Evolutionary conservation across 2,888 invertebrate genomes (phyloP).

Genomic region (Caenorhabditis wallacei): DNA sequence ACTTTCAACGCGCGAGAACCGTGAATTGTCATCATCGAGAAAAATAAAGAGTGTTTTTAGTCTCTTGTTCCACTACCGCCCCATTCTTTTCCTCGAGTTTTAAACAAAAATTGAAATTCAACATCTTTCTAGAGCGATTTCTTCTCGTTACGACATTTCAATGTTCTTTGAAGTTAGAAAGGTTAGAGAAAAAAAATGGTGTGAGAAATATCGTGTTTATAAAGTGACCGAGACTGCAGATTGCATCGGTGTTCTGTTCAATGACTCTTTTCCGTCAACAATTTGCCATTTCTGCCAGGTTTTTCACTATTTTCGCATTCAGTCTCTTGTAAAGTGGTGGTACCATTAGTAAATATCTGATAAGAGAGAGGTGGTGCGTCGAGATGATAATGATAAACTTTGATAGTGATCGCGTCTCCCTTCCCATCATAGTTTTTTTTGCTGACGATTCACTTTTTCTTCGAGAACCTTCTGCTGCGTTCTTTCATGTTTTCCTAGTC

Average conservation of each 20-base stretch:
- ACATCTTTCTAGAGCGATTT: no score
- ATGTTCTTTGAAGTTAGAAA: not conserved
- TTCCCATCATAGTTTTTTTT: slow-evolving; percentile 11
- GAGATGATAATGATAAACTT: slow-evolving; percentile 37
- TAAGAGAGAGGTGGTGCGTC: slow-evolving; percentile 41
- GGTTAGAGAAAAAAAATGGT: not conserved
- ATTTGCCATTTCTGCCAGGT: slow-evolving; percentile 18
- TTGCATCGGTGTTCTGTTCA: slow-evolving; percentile 24
- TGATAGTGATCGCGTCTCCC: slow-evolving; percentile 40
- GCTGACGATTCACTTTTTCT: slow-evolving; percentile 29
- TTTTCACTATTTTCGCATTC: slow-evolving; percentile 24
- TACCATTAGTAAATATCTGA: slow-evolving; percentile 51
- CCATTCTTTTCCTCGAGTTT: not conserved
- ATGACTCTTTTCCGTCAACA: slow-evolving; percentile 34
- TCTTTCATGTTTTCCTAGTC: no score
- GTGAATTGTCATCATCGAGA: not conserved
- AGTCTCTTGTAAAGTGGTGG: slow-evolving; percentile 33
- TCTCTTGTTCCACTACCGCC: not conserved
- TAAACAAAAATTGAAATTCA: no score
- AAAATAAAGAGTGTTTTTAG: not conserved
- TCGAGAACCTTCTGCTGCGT: slow-evolving; percentile 47
- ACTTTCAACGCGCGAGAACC: not conserved
- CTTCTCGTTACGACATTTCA: no score
- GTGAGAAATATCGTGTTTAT: no score
- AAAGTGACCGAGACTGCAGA: slow-evolving; percentile 13